These are phyloP conservation scores for Yponomeuta sedellus DNA, from an alignment of 2,888 invertebrate species.

Conservation along the genomic window DNA sequence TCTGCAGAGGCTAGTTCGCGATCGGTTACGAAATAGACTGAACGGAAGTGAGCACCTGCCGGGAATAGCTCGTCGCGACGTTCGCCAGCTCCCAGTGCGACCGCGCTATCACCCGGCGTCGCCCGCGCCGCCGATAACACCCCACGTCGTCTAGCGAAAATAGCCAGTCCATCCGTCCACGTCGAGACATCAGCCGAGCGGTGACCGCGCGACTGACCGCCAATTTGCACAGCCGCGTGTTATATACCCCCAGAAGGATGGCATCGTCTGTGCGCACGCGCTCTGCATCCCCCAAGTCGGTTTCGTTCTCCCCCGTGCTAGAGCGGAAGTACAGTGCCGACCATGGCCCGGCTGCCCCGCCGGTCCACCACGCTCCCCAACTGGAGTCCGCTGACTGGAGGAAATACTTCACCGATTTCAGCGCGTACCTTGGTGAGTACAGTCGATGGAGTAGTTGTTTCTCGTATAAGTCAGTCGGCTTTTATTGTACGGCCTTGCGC, in stretches of 20 bases:
- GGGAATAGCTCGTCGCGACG: slow-evolving; percentile 72
- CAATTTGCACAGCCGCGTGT: slow-evolving; percentile 43
- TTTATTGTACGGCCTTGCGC: slow-evolving; percentile 46
- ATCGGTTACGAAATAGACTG: slow-evolving; percentile 63
- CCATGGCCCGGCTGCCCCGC: slow-evolving; percentile 30
- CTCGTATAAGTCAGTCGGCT: slow-evolving; percentile 54
- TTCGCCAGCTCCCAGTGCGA: slow-evolving; percentile 62
- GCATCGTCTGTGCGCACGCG: slow-evolving; percentile 78
- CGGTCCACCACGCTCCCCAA: slow-evolving; percentile 40
- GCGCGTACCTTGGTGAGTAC: slow-evolving; percentile 71
- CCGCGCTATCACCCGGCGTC: slow-evolving; percentile 67
- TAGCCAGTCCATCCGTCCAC: slow-evolving; percentile 17
- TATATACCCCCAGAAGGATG: slow-evolving; percentile 70
- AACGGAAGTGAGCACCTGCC: slow-evolving; percentile 70
- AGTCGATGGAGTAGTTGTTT: slow-evolving; percentile 33
- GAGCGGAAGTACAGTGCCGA: slow-evolving; percentile 74
- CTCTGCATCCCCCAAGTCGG: slow-evolving; percentile 80
- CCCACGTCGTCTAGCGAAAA: slow-evolving; percentile 43
- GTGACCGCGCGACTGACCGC: slow-evolving; percentile 66
- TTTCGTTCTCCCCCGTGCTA: slow-evolving; percentile 79
- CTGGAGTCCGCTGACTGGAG: slow-evolving; percentile 62
- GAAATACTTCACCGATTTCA: slow-evolving; percentile 70
- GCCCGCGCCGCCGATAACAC: slow-evolving; percentile 65
- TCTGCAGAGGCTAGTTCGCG: slow-evolving; percentile 35
- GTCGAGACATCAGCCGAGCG: slow-evolving; percentile 24